phyloP scores from a whole-genome alignment of 2,113 vertebrate species.

The Zootoca vivipara region DNA sequence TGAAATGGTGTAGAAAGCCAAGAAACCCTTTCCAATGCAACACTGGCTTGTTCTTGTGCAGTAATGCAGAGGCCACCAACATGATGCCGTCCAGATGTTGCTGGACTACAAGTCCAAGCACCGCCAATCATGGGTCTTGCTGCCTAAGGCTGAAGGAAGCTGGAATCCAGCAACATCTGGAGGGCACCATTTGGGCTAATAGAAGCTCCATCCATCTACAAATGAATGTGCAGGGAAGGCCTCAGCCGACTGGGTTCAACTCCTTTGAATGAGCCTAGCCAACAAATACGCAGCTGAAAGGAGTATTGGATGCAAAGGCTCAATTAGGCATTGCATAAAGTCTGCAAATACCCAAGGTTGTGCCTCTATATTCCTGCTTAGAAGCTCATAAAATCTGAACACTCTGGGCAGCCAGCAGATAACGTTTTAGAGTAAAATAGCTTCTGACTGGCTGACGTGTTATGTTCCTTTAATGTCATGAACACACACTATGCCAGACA shows the following conservation, averaged over 20 bases:
- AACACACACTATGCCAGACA: rapidly evolving
- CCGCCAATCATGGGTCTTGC: too few relatives aligned
- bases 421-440: background rate
- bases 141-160: too few relatives aligned
- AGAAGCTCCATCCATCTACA: background rate
- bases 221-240: background rate
- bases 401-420: constrained; percentile 11
- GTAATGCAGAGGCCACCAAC: too few relatives aligned
- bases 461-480: background rate
- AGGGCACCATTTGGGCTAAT: too few relatives aligned
- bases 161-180: too few relatives aligned
- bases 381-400: background rate
- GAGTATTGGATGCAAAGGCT: background rate
- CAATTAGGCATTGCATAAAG: constrained; percentile 10
- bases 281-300: background rate
- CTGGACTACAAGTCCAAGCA: too few relatives aligned
- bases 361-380: background rate
- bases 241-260: constrained; percentile 39
- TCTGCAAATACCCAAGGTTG: background rate
- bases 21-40: background rate
- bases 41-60: background rate
- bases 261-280: background rate
- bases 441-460: background rate
- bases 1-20: background rate
- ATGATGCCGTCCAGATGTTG: too few relatives aligned